phyloP scores from a whole-genome alignment of 2,113 vertebrate species.

The Pluvianellus socialis region DNA sequence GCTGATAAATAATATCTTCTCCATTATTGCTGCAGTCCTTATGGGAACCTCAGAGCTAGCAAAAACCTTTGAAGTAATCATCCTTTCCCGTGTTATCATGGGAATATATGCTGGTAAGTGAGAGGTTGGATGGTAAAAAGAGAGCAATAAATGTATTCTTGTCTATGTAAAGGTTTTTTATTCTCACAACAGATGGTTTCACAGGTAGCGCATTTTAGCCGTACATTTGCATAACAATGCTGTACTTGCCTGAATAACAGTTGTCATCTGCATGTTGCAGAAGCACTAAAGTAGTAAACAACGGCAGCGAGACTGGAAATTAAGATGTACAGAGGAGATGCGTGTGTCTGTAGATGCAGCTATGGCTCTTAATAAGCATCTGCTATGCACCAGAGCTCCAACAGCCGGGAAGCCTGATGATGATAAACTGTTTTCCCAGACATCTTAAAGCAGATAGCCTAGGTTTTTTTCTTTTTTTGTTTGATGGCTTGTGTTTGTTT shows the following conservation, averaged over 20 bases:
- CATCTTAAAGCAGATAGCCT: background rate
- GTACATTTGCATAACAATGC: background rate
- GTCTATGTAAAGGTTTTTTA: background rate
- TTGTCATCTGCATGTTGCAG: background rate
- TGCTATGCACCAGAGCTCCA: background rate
- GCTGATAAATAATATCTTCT: conserved; percentile 94
- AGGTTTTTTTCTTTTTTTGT: background rate
- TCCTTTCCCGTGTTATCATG: conserved; percentile 83
- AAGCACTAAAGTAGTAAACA: background rate
- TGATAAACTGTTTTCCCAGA: background rate
- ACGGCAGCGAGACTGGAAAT: background rate
- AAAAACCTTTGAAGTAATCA: conserved; percentile 88
- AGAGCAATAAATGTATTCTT: background rate
- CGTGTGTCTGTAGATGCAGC: background rate
- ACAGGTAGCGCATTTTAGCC: background rate
- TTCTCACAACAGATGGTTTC: background rate
- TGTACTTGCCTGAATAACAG: background rate
- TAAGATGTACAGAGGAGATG: background rate
- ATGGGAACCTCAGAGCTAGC: conserved; percentile 86
- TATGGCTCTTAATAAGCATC: background rate
- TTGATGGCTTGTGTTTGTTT: no score
- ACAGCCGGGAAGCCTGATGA: background rate
- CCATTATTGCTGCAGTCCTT: conserved; percentile 86
- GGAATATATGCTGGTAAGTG: conserved; percentile 90
- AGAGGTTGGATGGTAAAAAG: background rate